These are phyloP conservation scores for Drosophila suboccidentalis DNA, from an alignment of 2,888 invertebrate genomes.

Conservation along the genomic window DNA sequence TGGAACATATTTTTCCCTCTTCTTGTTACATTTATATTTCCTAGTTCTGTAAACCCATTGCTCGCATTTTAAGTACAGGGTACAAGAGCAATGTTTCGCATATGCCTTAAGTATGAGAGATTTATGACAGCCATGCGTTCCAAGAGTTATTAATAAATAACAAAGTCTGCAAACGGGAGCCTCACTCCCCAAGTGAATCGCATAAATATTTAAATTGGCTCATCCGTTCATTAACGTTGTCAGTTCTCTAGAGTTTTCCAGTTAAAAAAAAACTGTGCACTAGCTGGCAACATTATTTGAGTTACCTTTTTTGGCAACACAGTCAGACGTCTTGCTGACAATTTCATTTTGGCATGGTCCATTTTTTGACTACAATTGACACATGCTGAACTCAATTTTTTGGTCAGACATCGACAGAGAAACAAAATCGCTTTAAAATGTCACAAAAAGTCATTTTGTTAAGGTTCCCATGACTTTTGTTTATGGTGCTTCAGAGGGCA, in stretches of 20 bases:
- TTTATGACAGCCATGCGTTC: conserved; percentile 74
- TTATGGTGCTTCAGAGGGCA: conserved; percentile 33
- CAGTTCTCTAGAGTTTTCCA: conserved; percentile 22
- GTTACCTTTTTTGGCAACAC: conserved; percentile 52
- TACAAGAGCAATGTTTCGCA: conserved; percentile 50
- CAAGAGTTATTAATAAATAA: conserved; percentile 72
- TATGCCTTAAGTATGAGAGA: conserved; percentile 72
- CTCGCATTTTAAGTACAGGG: neutral
- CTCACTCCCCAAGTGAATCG: conserved; percentile 17
- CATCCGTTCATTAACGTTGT: conserved; percentile 65
- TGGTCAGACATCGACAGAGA: conserved; percentile 62
- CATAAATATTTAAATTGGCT: conserved; percentile 73
- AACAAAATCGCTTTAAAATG: conserved; percentile 37
- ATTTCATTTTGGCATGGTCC: conserved; percentile 10
- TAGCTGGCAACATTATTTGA: conserved; percentile 16
- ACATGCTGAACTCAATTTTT: conserved; percentile 64
- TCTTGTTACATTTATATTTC: neutral
- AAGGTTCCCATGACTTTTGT: conserved; percentile 61
- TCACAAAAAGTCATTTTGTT: conserved; percentile 27
- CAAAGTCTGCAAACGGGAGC: conserved; percentile 35
- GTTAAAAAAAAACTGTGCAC: neutral
- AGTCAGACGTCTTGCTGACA: neutral
- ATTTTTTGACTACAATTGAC: conserved; percentile 57
- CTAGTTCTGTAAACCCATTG: neutral
- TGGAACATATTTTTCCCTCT: neutral